Conservation (phyloP, 2,113 vertebrate genomes). For the Polyodon spathula region DNA sequence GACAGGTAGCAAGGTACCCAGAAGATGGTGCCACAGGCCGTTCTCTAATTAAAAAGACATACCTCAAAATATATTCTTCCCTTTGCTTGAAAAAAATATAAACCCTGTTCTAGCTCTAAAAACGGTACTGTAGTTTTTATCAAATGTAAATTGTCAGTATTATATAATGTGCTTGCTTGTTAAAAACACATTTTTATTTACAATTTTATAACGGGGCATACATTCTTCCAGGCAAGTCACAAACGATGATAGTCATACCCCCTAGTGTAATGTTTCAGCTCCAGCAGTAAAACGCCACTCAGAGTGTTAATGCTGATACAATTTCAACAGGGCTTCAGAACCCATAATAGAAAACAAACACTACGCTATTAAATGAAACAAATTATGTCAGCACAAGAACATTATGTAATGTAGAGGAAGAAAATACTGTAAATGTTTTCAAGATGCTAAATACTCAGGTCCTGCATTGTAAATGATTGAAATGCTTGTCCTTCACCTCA, state of each 20-base stretch:
- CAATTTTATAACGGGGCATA: background rate
- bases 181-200: no score
- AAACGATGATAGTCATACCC: background rate
- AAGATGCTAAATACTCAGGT: background rate
- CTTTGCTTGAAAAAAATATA: no score
- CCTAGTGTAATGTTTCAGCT: constrained; percentile 1
- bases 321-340: background rate
- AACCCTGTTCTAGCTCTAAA: no score
- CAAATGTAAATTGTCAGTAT: no score
- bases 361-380: background rate
- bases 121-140: no score
- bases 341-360: background rate
- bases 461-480: background rate
- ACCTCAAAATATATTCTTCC: no score
- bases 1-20: no score
- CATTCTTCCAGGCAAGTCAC: background rate
- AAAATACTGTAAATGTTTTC: background rate
- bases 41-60: no score
- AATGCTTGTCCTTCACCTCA: background rate
- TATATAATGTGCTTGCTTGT: no score
- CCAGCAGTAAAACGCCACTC: background rate
- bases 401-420: constrained; percentile 20
- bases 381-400: constrained; percentile 14
- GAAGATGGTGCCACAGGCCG: no score
- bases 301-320: background rate